Evolutionary conservation across 2,888 invertebrate genomes (phyloP).

Genomic region (Diarsia mendica): DNA sequence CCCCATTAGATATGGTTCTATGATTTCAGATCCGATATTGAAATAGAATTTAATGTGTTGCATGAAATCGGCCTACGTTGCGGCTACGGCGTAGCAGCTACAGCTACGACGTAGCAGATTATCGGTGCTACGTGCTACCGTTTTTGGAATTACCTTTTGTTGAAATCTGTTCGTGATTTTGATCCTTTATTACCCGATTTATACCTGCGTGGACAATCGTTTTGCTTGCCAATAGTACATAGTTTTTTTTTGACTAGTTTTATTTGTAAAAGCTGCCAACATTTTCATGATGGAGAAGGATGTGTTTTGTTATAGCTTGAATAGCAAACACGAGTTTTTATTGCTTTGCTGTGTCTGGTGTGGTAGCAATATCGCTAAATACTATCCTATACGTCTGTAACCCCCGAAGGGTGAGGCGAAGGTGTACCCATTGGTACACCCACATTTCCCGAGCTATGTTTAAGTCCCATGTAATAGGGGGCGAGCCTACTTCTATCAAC

Average conservation of each 20-base stretch:
- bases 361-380: not conserved
- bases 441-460: no score
- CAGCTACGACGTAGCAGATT: slow-evolving; percentile 53
- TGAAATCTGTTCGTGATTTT: slow-evolving; percentile 19
- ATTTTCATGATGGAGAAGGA: not conserved
- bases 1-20: slow-evolving; percentile 12
- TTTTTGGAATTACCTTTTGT: slow-evolving; percentile 34
- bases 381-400: no score
- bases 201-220: slow-evolving; percentile 7
- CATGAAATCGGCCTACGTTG: slow-evolving; percentile 45
- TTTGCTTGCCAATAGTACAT: not conserved
- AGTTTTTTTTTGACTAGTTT: not conserved
- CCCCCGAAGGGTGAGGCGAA: no score
- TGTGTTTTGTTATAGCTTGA: not conserved
- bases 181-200: slow-evolving; percentile 9
- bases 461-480: no score
- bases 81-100: slow-evolving; percentile 51
- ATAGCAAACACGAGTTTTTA: not conserved
- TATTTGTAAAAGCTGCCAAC: not conserved
- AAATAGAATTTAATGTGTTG: slow-evolving; percentile 48
- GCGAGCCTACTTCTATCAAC: no score
- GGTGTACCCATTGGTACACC: no score
- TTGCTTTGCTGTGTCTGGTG: not conserved
- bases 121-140: slow-evolving; percentile 19
- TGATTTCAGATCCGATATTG: slow-evolving; percentile 40